Evolutionary conservation across 2,888 invertebrate species (phyloP), one percentile per base, ranked within the genome.

Genomic region (Cremastinae sp.): DNA sequence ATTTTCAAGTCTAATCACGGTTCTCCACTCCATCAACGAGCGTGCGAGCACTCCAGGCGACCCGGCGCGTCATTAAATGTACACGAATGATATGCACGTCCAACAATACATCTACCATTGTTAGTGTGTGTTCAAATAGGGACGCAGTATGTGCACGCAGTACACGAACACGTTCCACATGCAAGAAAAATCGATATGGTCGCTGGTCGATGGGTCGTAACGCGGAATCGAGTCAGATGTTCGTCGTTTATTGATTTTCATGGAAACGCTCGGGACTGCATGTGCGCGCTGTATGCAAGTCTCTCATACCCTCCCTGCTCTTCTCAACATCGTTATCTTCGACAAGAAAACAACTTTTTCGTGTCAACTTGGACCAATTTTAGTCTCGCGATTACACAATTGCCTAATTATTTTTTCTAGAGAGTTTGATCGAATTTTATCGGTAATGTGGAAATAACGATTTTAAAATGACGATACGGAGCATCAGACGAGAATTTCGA

Each of bases 231-330:
- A 66, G 61, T 79, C 80, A 77, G 62, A 74, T 73, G 78, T 72
- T 78, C 77, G 83, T 80, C 81, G 81, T 65, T 83, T 88, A 88
- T 88, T 87, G 88, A 88, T 88, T 87, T 87, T 84, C 81, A 83
- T 79, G 80, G 80, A 82, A 81, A 83, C 73, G 64, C 79, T 78
- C 70, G 74, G 58, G 78, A 78, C 79, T 71, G 76, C 75, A 76
- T 78, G 77, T 78, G 72, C 78, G 69, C 79, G 47, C 58, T 59
- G 45, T 68, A 41, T 69, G 69, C 74, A 68, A 62, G 20, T 74
- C 18, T 66, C 59, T 70, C 54, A 43, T 41, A 51, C 38, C 45
- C 18, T 8, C 43, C 12, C 36, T 45, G 45, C 47, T 34, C 36
- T 62, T 18, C 36, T 22, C 36, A 36, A 59, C 47, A 20, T 10